Evolutionary conservation across 2,888 invertebrate genomes (phyloP).

Genomic region (Kuschelorhynchus macadamiae): DNA sequence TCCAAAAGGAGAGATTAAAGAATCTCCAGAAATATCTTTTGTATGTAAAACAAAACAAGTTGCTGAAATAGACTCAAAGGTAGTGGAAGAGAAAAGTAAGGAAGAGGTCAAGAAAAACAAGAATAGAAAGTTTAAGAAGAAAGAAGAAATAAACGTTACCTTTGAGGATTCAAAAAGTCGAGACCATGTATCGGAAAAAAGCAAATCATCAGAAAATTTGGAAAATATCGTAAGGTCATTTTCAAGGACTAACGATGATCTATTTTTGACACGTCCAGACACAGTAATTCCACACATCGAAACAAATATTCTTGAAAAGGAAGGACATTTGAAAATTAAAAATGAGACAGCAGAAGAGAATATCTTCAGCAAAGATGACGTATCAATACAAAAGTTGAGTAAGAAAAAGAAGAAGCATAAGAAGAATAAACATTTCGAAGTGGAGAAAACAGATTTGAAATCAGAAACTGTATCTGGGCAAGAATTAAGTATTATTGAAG

Average conservation of each 20-base stretch:
- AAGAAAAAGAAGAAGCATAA: constrained; percentile 12
- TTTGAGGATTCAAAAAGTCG: background rate
- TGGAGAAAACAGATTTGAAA: background rate
- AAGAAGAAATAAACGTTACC: no score
- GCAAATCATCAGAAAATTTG: background rate
- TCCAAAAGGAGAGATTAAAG: no score
- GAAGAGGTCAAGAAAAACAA: constrained; percentile 20
- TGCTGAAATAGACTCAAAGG: constrained; percentile 13
- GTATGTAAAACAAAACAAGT: background rate
- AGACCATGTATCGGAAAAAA: no score
- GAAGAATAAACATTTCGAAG: constrained; percentile 9
- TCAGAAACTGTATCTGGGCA: background rate
- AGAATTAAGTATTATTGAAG: background rate
- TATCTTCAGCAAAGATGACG: background rate
- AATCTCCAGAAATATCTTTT: background rate
- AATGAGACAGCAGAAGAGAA: background rate
- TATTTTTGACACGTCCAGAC: no score
- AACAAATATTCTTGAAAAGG: constrained; percentile 1
- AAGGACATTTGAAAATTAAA: constrained; percentile 5
- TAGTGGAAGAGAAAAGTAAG: constrained; percentile 8
- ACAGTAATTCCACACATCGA: background rate
- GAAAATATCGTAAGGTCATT: no score
- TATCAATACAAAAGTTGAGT: background rate
- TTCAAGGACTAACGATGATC: no score
- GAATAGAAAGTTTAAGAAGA: constrained; percentile 40